Percentiles rank a stretch among this genome's conserved stretches.
phyloP scores from a whole-genome alignment of 2,888 invertebrate species.

The Sphaerophoria taeniata region DNA sequence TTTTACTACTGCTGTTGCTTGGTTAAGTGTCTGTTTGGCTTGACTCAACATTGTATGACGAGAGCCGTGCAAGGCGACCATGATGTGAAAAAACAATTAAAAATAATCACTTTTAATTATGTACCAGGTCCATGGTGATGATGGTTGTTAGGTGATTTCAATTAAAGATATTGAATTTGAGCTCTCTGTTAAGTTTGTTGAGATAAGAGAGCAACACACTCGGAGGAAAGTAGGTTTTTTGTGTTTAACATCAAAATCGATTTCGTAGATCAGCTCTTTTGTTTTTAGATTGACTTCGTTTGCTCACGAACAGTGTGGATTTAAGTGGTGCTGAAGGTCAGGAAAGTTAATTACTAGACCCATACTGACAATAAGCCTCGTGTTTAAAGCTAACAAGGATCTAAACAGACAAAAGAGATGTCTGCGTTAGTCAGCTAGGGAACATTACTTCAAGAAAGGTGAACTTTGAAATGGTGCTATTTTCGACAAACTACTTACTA shows the following conservation, averaged over 20 bases:
- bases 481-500: too few species aligned
- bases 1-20: constrained; percentile 21
- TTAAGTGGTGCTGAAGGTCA: constrained; percentile 43
- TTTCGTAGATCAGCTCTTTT: constrained; percentile 59
- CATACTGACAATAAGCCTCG: too few species aligned
- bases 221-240: not conserved
- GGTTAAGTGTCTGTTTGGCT: not conserved
- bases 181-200: constrained; percentile 43
- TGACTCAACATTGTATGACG: constrained; percentile 36
- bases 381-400: too few species aligned
- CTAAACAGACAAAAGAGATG: too few species aligned
- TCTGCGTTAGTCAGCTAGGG: too few species aligned
- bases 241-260: constrained; percentile 19
- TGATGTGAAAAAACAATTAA: constrained; percentile 51
- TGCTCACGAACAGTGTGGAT: not conserved
- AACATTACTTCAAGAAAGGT: too few species aligned
- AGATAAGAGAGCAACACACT: constrained; percentile 19
- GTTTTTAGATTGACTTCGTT: constrained; percentile 33
- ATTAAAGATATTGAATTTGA: constrained; percentile 60
- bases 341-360: constrained; percentile 15
- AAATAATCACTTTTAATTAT: constrained; percentile 70
- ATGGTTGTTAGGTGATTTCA: constrained; percentile 67
- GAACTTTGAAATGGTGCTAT: too few species aligned
- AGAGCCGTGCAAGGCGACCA: not conserved
- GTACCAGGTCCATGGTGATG: constrained; percentile 34